Evolutionary conservation across 1,140 invertebrate species (phyloP), one percentile per base, ranked within the genome.

Genomic region (Diachasmimorpha longicaudata): DNA sequence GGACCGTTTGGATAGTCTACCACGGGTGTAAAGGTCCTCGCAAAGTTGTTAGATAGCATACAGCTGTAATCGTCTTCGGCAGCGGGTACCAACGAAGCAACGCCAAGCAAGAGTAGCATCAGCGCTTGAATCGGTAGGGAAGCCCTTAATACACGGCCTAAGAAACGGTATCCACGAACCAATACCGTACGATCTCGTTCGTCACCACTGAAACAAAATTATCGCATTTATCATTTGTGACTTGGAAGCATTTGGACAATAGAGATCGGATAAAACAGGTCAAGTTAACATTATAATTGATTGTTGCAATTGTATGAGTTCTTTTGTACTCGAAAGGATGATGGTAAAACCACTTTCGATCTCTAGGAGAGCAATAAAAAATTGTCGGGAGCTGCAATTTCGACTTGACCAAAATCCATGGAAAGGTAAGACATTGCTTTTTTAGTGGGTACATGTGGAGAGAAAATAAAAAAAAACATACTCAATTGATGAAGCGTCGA

Each of bases 61-160:
- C 95, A 96, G 77, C 93, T 94, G 85, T 94, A 94, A 84, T 97
- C 95, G 82, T 97, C 94, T 87, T 96, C 95, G 78, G 93, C 92
- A 83, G 93, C 92, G 67, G 97, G 96, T 46, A 97, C 93, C 78
- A 98, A 90, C 37, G 95, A 94, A 48, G 96, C 96, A 74, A 95
- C 94, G 70, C 96, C 96, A 80, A 98, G 91, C 80, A 98, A 90
- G 73, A 98, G 90, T 80, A 98, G 90, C 90, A 98, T 94, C 77
- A 98, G 88, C 42, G 96, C 95, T 88, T 97, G 95, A 83, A 99
- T 95, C 36, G 97, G 97, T 76, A 98, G 89, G 13, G 96, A 97
- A 42, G 96, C 95, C 83, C 96, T 91, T 74, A 97, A 91, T 72
- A 97, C 97, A 82, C 97, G 93, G 76, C 94, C 93, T 82, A 98